A percentile compares a stretch with the other conserved stretches of the same genome.
Conservation (phyloP, 2,888 invertebrate genomes). For the Yponomeuta evonymella region DNA sequence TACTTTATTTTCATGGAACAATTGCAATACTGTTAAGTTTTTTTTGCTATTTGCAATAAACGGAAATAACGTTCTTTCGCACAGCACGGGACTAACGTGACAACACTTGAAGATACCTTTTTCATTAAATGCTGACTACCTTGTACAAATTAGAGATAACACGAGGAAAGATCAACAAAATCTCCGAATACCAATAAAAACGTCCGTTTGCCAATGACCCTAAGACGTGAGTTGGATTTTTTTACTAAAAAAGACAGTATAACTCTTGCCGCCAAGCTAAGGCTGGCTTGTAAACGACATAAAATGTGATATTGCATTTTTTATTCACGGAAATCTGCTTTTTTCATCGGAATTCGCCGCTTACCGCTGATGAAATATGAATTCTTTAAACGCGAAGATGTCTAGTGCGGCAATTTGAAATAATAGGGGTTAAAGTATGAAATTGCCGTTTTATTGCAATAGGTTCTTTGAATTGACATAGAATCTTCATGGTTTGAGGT, state of each 20-base stretch:
- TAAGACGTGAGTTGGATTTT: constrained; percentile 3
- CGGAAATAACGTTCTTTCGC: too few relatives aligned
- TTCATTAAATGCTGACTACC: not conserved
- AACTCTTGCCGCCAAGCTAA: not conserved
- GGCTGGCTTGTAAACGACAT: not conserved
- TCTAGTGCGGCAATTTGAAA: not conserved
- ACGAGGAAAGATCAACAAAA: constrained; percentile 1
- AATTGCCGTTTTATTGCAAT: too few relatives aligned
- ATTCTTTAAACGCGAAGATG: not conserved
- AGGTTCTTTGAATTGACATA: too few relatives aligned
- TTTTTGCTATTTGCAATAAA: too few relatives aligned
- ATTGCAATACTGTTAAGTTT: too few relatives aligned
- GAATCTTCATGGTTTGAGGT: too few relatives aligned
- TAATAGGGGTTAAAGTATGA: too few relatives aligned
- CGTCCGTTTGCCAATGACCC: constrained; percentile 2
- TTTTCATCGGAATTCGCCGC: not conserved
- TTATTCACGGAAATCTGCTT: not conserved
- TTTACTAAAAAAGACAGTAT: not conserved
- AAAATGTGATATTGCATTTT: not conserved
- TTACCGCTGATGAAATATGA: not conserved
- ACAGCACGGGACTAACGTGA: not conserved
- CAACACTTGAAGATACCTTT: not conserved
- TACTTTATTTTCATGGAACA: too few relatives aligned
- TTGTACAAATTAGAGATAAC: not conserved
- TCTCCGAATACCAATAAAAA: not conserved